Evolutionary conservation across 2,797 vertebrate species (phyloP).

Genomic region (Argentina silus): DNA sequence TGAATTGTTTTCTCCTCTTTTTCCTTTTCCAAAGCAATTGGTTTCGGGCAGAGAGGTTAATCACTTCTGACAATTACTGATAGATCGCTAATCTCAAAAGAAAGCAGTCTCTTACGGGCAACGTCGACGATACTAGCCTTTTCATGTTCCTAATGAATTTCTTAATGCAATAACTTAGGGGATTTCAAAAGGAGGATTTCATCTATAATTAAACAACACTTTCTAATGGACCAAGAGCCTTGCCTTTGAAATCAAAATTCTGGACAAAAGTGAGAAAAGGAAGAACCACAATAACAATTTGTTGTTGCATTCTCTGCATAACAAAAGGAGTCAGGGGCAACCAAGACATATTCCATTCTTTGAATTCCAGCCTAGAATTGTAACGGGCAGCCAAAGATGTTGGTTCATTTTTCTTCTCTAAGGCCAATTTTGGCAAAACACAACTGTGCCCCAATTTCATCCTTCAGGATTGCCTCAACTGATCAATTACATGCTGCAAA

Average conservation of each 20-base stretch:
- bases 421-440: slow-evolving; percentile 67
- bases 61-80: slow-evolving; percentile 62
- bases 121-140: slow-evolving; percentile 58
- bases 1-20: slow-evolving; percentile 36
- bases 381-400: slow-evolving; percentile 62
- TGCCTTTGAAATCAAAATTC: slow-evolving; percentile 47
- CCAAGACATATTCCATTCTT: slow-evolving; percentile 20
- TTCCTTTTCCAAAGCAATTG: slow-evolving; percentile 52
- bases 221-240: slow-evolving; percentile 47
- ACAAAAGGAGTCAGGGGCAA: slow-evolving; percentile 9
- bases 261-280: slow-evolving; percentile 39
- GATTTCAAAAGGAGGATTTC: slow-evolving; percentile 54
- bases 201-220: slow-evolving; percentile 68
- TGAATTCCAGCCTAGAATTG: slow-evolving; percentile 32
- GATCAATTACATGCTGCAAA: slow-evolving; percentile 27
- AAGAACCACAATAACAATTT: slow-evolving; percentile 19
- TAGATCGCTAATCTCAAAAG: slow-evolving; percentile 69
- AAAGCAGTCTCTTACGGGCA: slow-evolving; percentile 51
- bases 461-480: slow-evolving; percentile 52
- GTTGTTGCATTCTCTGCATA: neutral
- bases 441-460: slow-evolving; percentile 70
- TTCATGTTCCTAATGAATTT: slow-evolving; percentile 70
- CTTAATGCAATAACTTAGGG: slow-evolving; percentile 63
- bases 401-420: slow-evolving; percentile 57
- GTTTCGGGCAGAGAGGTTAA: slow-evolving; percentile 62